Conservation (phyloP, 2,113 vertebrate genomes). For the Arenaria interpres region DNA sequence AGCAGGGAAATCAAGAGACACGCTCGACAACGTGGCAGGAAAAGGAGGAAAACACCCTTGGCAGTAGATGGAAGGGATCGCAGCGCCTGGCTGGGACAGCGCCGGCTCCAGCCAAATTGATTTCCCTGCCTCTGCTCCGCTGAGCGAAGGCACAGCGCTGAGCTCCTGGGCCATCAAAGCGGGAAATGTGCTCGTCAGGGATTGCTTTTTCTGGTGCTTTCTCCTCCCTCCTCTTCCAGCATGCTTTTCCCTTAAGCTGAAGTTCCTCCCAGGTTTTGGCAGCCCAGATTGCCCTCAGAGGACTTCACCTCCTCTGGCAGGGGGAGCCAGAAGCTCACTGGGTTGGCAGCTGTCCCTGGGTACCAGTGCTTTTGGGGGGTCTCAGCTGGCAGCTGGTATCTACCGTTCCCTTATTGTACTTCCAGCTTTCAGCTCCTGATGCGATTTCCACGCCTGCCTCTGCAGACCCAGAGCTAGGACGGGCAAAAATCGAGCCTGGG, state of each 20-base stretch:
- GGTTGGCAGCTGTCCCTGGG: background rate
- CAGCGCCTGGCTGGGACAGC: fast-evolving
- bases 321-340: background rate
- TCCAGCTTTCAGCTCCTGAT: background rate
- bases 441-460: background rate
- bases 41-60: background rate
- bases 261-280: background rate
- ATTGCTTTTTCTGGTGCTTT: background rate
- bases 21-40: background rate
- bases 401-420: background rate
- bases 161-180: background rate
- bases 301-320: background rate
- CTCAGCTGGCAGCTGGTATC: background rate
- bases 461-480: background rate
- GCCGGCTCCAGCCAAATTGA: background rate
- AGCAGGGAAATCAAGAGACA: background rate
- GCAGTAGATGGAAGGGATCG: background rate
- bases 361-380: background rate
- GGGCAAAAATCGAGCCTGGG: background rate
- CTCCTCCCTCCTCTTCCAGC: background rate
- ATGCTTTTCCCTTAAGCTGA: background rate
- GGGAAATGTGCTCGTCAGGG: background rate
- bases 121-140: background rate
- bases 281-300: background rate
- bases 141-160: background rate